Base-by-base conservation (phyloP, 92 coral and sea anemone genomes). In the Porites cylindrica region DNA sequence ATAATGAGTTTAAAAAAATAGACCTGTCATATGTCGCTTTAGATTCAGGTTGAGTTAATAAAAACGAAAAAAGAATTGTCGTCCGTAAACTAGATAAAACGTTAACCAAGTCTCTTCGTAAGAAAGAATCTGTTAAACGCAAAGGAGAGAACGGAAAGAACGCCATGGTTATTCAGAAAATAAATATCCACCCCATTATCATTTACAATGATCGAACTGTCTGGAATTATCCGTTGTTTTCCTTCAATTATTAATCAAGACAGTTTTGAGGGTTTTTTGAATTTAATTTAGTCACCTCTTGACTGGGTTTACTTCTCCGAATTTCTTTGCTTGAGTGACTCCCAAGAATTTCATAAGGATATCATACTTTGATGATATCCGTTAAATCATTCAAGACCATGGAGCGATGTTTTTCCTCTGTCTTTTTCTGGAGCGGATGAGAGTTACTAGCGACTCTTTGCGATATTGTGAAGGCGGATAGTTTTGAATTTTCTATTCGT, bases 221-320 rank as follows among this genome's bases (percentile, higher is more conserved):
- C 81, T 59, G 17, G 7, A 6, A 24, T 59, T 29, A 24, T 77
- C 1, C 17, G 8, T 77, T 58, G 80, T 59, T 76, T 59, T 20
- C n/a, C 67, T 59, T 77, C 23, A 77, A 77, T 77, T 77, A 77
- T 77, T 77, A 61, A 77, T 77, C 17, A 60, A 8, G 81, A 32
- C 81, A 59, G 4, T 23, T 8, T 38, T 54, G 18, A 26, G 61
- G 68, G 18, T 58, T 29, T 26, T 26, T 61, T 51, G 18, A 26
- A 38, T 3, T 3, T 60, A 77, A 16, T 77, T 21, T 38, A 60
- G 24, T 60, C 81, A 58, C 26, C 8, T 60, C 68, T 61, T 77
- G 52, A 60, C 11, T 54, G 53, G 67, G 17, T 77, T 18, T n/a
- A 58, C 8, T 20, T 50, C 7, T 26, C 6, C 47, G 47, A 38